Conservation (phyloP, 2,797 vertebrate genomes). For the Babyrousa celebensis region DNA sequence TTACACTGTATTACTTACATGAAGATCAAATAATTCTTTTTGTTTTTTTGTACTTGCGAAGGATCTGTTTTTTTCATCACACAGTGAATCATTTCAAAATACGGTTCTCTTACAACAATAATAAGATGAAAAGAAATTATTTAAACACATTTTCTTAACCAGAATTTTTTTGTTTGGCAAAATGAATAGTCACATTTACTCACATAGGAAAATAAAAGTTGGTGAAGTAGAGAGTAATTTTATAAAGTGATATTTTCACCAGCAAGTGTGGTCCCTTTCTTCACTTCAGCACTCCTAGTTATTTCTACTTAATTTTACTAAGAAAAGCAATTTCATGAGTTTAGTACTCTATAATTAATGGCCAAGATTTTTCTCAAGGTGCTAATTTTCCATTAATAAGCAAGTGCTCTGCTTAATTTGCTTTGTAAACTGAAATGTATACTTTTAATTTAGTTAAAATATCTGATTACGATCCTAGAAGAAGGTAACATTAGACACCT, state of each 20-base stretch:
- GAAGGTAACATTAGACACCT: not conserved
- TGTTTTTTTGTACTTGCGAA: not conserved
- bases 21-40: not conserved
- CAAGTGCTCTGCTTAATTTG: constrained; percentile 17
- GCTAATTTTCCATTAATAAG: constrained; percentile 68
- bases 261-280: not conserved
- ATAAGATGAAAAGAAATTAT: not conserved
- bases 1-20: not conserved
- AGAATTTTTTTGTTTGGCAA: not conserved
- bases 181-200: not conserved
- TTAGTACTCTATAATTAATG: constrained; percentile 60
- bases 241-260: constrained; percentile 35
- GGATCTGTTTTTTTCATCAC: not conserved
- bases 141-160: not conserved
- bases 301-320: constrained; percentile 61
- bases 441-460: constrained; percentile 65
- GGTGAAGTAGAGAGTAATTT: not conserved
- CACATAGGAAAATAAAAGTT: not conserved
- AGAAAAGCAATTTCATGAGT: constrained; percentile 34
- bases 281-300: constrained; percentile 5
- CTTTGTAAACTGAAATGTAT: constrained; percentile 44
- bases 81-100: not conserved
- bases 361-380: constrained; percentile 31
- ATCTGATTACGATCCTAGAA: not conserved
- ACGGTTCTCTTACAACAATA: not conserved